Base-by-base conservation (phyloP, 2,113 vertebrate species). In the Hippocampus abdominalis region DNA sequence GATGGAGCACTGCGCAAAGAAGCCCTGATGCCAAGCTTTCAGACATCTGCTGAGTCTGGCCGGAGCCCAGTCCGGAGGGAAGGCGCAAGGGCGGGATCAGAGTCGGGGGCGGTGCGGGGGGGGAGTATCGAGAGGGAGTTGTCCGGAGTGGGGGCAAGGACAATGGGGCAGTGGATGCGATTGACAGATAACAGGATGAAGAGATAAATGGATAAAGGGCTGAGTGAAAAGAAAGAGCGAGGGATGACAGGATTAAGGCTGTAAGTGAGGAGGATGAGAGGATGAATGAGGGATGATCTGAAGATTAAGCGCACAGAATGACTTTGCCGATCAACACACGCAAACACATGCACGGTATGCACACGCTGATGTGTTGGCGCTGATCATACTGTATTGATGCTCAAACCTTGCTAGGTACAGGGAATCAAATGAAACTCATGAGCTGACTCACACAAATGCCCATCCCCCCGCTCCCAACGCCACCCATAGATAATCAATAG, bases 231-330 rank as follows among this genome's bases (percentile, higher is more conserved):
- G 42, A 76, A 78, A 81, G 70, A 82, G 81, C 46, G 49, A 72
- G 78, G 86, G 82, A 86, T 90, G 90, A 89, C 82, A 61, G 85
- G 90, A 91, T 92, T 88, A 90, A 80, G 72, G 76, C 82, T 89
- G 82, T 89, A 89, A 90, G 84, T 87, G 89, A 88, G 78, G 76
- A 89, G 89, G 88, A 89, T 87, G 86, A 89, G 86, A 79, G 91
- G 85, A 90, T 90, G 89, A 91, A 90, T 87, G 70, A 87, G 69
- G 87, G 89, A 91, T 91, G 85, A 92, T 89, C 88, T 82, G 65
- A 67, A 88, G 88, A 91, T 92, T 90, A 91, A 83, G 71, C 70
- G 48, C 81, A 82, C 70, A 71, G 64, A 76, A 84, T 82, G 84
- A 86, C 83, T 81, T 62, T 67, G 13, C 82, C 23, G 84, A 89